A percentile compares a stretch with the other conserved stretches of the same genome.
These are phyloP conservation scores for Drosophila demipolita DNA, from an alignment of 2,888 invertebrate genomes.

Conservation along the genomic window DNA sequence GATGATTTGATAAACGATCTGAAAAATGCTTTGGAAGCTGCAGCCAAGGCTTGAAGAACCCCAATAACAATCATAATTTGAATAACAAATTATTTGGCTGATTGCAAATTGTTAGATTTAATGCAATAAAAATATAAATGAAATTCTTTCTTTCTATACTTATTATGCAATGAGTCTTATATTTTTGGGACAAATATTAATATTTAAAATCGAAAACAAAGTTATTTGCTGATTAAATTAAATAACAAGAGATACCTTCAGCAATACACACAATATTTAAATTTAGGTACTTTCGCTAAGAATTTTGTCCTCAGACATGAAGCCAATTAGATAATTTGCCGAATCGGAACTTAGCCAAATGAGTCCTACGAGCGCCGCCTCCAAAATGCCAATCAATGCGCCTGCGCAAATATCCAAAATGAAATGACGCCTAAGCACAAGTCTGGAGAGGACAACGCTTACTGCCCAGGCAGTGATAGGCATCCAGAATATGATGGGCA, in stretches of 20 bases:
- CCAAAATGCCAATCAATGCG: conserved; percentile 89
- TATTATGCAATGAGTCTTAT: background rate
- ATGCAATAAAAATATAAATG: background rate
- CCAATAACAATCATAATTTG: background rate
- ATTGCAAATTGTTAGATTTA: background rate
- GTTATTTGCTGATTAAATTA: background rate
- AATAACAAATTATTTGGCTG: background rate
- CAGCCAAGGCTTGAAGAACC: conserved; percentile 63
- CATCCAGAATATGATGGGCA: conserved; percentile 87
- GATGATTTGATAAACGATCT: conserved; percentile 94
- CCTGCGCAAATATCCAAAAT: conserved; percentile 94
- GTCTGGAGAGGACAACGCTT: conserved; percentile 91
- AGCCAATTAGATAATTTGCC: conserved; percentile 66
- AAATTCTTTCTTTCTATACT: background rate
- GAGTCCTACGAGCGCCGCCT: conserved; percentile 88
- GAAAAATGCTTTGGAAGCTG: conserved; percentile 90
- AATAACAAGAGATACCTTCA: background rate
- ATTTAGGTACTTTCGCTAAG: conserved; percentile 56
- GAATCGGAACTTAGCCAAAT: conserved; percentile 89
- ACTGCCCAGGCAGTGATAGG: conserved; percentile 91
- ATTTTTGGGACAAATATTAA: background rate
- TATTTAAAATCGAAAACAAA: background rate
- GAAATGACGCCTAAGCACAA: conserved; percentile 94
- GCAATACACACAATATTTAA: background rate
- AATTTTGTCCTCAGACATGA: conserved; percentile 74